Base-by-base conservation (phyloP, 2,113 vertebrate species). In the Entelurus aequoreus region DNA sequence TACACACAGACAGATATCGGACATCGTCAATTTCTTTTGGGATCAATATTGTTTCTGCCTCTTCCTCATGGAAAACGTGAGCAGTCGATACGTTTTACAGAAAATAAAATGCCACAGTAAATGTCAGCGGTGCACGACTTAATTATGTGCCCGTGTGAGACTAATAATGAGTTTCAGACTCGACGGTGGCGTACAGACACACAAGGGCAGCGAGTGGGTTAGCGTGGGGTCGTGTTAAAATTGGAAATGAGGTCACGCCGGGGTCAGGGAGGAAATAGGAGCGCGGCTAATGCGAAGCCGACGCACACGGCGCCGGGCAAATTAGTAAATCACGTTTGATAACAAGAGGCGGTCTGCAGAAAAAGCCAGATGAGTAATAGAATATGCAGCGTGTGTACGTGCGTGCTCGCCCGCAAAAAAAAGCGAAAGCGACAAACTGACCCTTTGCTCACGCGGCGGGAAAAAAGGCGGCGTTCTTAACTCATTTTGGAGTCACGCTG, bases 391-490 rank as follows among this genome's bases (percentile, higher is more conserved):
- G 42, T 21, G 61, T 47, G 54, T 63, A 44, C 38, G 28, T 40
- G 47, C 63, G 60, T 8, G 36, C 48, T 80, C 69, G 74, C 69
- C 75, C 74, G 69, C 60, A 69, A 75, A 75, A 78, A 78, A 28
- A 28, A 28, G 28, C 7, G 12, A 57, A 73, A 73, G 78, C 69
- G 78, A 79, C 69, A 79, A 77, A 74, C 66, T 79, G 74, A 74
- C 67, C 71, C 60, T 19, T 57, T 3, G 28, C 54, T 35, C 73
- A 55, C 63, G 59, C 46, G 13, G 60, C 74, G 66, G 54, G 11
- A 28, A 28, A 28, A 28, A 69, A 46, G 46, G 51, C 47, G 50
- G 52, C 53, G 52, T 48, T 15, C 62, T 48, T 65, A 44, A 66
- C 42, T 62, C 11, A 10, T 74, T 70, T 48, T 64, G 60, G 38